phyloP scores from a whole-genome alignment of 2,113 vertebrate species.

The Heterocephalus glaber region DNA sequence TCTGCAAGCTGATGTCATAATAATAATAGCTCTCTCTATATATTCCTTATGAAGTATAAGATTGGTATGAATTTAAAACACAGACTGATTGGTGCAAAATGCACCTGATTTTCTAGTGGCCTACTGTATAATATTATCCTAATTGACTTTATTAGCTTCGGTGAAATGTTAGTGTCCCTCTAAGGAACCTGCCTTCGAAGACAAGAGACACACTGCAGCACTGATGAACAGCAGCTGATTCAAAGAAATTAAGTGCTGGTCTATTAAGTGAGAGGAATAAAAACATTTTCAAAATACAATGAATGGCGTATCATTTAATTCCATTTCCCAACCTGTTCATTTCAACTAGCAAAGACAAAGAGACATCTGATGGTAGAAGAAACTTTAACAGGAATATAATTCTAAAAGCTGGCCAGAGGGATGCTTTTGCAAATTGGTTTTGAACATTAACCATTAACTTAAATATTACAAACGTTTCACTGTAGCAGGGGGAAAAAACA shows the following conservation, averaged over 20 bases:
- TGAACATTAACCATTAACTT: conserved; percentile 63
- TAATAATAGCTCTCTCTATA: not conserved
- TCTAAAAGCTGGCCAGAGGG: conserved; percentile 67
- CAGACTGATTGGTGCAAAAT: conserved; percentile 72
- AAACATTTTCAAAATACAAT: conserved; percentile 75
- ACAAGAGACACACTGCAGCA: conserved; percentile 34
- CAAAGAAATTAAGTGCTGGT: conserved; percentile 73
- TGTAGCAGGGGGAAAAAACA: not conserved
- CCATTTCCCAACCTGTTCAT: conserved; percentile 68
- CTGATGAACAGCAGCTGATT: conserved; percentile 68
- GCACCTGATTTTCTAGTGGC: conserved; percentile 68
- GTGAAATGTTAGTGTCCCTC: conserved; percentile 67
- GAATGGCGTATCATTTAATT: conserved; percentile 45
- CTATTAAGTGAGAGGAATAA: conserved; percentile 74
- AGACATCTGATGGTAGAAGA: not conserved
- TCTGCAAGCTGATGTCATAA: not conserved
- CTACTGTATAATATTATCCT: conserved; percentile 71
- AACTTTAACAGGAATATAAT: conserved; percentile 37
- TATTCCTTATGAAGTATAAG: conserved; percentile 37
- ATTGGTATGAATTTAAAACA: conserved; percentile 53
- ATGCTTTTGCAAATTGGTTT: conserved; percentile 74
- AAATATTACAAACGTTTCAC: conserved; percentile 16
- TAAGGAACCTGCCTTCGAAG: conserved; percentile 62
- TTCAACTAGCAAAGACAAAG: conserved; percentile 24
- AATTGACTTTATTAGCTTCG: conserved; percentile 69